phyloP scores from a whole-genome alignment of 2,888 invertebrate species.

The Abrostola triplasia region DNA sequence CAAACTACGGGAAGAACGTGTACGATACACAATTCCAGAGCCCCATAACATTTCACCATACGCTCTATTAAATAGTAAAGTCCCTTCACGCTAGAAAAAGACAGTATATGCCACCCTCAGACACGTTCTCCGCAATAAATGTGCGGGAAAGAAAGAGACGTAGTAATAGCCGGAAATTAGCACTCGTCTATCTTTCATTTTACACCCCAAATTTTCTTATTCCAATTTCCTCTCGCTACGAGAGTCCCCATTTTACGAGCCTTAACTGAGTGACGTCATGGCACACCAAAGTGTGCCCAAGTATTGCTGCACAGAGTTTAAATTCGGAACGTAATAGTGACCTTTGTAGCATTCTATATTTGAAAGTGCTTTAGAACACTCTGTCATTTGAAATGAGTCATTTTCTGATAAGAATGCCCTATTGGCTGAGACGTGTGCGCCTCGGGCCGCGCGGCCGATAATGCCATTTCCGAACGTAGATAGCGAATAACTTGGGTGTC shows the following conservation, averaged over 20 bases:
- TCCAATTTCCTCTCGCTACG: conserved; percentile 90
- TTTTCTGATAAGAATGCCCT: conserved; percentile 91
- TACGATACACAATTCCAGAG: conserved; percentile 48
- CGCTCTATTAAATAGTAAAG: conserved; percentile 70
- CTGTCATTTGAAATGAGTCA: conserved; percentile 92
- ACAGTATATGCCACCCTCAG: conserved; percentile 76
- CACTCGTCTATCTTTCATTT: conserved; percentile 93
- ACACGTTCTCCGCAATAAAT: conserved; percentile 82
- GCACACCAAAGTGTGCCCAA: conserved; percentile 56
- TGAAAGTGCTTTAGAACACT: conserved; percentile 84
- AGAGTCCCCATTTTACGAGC: conserved; percentile 72
- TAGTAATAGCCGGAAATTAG: conserved; percentile 91
- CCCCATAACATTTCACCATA: conserved; percentile 61
- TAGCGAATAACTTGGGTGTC: conserved; percentile 84
- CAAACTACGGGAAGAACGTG: conserved; percentile 23
- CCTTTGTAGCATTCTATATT: conserved; percentile 72
- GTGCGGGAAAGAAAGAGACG: conserved; percentile 88
- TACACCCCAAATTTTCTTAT: conserved; percentile 93
- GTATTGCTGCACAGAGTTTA: conserved; percentile 51
- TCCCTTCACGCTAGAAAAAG: conserved; percentile 79
- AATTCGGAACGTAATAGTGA: conserved; percentile 48
- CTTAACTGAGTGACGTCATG: conserved; percentile 62
- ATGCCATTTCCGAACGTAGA: conserved; percentile 87
- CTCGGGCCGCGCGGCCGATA: conserved; percentile 81
- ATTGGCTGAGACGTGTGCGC: conserved; percentile 88